phyloP scores from a whole-genome alignment of 2,797 vertebrate genomes.

The Neosilurus mollespiculum region DNA sequence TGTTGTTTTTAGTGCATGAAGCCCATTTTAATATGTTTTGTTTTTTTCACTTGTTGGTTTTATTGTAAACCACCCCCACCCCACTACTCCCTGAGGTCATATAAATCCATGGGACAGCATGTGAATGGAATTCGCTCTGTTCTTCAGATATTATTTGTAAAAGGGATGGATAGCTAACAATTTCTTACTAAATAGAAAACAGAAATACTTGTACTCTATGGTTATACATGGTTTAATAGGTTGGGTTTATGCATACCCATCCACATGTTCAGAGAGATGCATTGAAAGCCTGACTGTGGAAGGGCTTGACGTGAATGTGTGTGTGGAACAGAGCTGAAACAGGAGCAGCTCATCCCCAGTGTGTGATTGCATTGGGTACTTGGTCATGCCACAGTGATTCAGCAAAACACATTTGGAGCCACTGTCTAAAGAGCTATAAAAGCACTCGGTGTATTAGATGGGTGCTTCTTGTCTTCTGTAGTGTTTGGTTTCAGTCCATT shows the following conservation, averaged over 20 bases:
- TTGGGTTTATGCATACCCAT: constrained; percentile 39
- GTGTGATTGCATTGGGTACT: constrained; percentile 61
- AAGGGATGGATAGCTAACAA: constrained; percentile 46
- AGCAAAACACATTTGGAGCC: constrained; percentile 70
- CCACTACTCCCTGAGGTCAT: constrained; percentile 49
- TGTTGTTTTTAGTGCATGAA: not conserved
- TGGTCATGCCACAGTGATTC: constrained; percentile 72
- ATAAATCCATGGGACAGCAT: constrained; percentile 50
- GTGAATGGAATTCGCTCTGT: constrained; percentile 42
- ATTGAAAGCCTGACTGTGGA: constrained; percentile 43
- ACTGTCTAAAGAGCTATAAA: constrained; percentile 67
- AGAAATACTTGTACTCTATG: constrained; percentile 37
- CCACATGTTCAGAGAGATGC: constrained; percentile 29
- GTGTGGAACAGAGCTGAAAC: constrained; percentile 64
- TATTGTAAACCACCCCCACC: constrained; percentile 56
- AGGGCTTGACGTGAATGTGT: constrained; percentile 44
- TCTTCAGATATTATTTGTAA: constrained; percentile 49
- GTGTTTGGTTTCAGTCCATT: constrained; percentile 74
- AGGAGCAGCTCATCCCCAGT: constrained; percentile 63
- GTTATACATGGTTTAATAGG: constrained; percentile 17
- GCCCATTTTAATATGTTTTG: constrained; percentile 32
- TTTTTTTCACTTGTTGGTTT: constrained; percentile 52
- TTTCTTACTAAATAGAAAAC: constrained; percentile 37
- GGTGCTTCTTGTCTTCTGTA: constrained; percentile 68
- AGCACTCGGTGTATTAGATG: constrained; percentile 61